Base-by-base conservation (phyloP, 1,140 invertebrate species). In the Bradynema listronoti region DNA sequence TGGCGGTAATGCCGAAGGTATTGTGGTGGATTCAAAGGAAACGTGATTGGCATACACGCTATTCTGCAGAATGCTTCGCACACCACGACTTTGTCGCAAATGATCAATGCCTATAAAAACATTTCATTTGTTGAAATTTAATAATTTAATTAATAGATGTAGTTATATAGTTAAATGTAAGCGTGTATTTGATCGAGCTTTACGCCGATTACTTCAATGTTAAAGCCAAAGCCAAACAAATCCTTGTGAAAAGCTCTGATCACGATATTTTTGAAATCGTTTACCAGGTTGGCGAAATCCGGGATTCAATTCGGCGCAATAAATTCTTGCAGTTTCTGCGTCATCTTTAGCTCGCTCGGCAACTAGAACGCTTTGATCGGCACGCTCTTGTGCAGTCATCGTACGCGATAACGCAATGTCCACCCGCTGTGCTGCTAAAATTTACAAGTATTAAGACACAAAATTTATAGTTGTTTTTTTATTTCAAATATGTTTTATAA, bases 391-490 rank as follows among this genome's bases (percentile, higher is more conserved):
- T 4, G 95, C 91, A n/a, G 93, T 97, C 34, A 90, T 88, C 65
- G 94, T 96, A 80, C 91, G 88, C 43, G 91, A 93, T 71, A 94
- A 89, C 61, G 93, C 93, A 78, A 98, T 98, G 77, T 99, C 95
- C 2, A 92, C 91, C 78, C 97, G 96, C 81, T 98, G 93, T 71
- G 95, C 82, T 27, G 95, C 93, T 68, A 41, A 52, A 72, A 39
- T 24, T 49, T 6, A 47, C 29, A 49, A 25, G 22, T 14, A 16
- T n/a, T n/a, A n/a, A n/a, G n/a, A n/a, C n/a, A n/a, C n/a, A n/a
- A n/a, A n/a, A n/a, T n/a, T n/a, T n/a, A n/a, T n/a, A n/a, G n/a
- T n/a, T n/a, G n/a, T n/a, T n/a, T n/a, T n/a, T n/a, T n/a, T n/a
- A n/a, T n/a, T n/a, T n/a, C n/a, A n/a, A n/a, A n/a, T n/a, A n/a